Evolutionary conservation across 2,888 invertebrate genomes (phyloP).

Genomic region (Coronaproctus castanopsis): DNA sequence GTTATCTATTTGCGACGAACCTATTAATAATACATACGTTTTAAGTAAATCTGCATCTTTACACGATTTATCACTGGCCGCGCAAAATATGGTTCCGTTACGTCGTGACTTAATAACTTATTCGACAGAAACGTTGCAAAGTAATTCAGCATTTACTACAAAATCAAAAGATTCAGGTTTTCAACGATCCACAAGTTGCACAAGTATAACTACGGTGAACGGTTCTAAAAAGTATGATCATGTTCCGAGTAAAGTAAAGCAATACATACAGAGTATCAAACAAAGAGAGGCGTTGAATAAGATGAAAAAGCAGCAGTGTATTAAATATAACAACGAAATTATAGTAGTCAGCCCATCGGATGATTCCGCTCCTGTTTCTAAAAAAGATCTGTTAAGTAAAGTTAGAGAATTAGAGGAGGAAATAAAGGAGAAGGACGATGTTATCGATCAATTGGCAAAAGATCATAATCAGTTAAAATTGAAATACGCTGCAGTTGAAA

Average conservation of each 20-base stretch:
- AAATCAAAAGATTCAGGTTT: slow-evolving; percentile 21
- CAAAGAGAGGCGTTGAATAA: slow-evolving; percentile 16
- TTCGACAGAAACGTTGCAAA: slow-evolving; percentile 16
- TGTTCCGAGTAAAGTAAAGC: slow-evolving; percentile 22
- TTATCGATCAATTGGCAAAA: slow-evolving; percentile 11
- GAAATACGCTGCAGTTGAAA: slow-evolving; percentile 11
- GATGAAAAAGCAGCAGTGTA: slow-evolving; percentile 7
- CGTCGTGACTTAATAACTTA: slow-evolving; percentile 15
- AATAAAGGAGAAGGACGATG: slow-evolving; percentile 10
- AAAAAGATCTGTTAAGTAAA: slow-evolving; percentile 8
- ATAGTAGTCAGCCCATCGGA: background rate
- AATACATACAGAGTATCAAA: slow-evolving; percentile 21
- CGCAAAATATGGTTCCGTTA: background rate
- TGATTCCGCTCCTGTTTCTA: slow-evolving; percentile 3
- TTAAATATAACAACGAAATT: background rate
- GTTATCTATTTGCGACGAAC: slow-evolving; percentile 4
- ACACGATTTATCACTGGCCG: slow-evolving; percentile 17
- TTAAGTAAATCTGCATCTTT: slow-evolving; percentile 18
- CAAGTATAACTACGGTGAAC: slow-evolving; percentile 16
- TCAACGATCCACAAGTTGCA: slow-evolving; percentile 20
- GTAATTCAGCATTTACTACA: slow-evolving; percentile 17
- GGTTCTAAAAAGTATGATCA: slow-evolving; percentile 20
- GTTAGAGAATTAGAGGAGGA: slow-evolving; percentile 11
- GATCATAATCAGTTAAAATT: slow-evolving; percentile 8
- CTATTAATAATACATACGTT: background rate